Conservation (phyloP, 2,888 invertebrate genomes). For the Sphaerophoria taeniata region DNA sequence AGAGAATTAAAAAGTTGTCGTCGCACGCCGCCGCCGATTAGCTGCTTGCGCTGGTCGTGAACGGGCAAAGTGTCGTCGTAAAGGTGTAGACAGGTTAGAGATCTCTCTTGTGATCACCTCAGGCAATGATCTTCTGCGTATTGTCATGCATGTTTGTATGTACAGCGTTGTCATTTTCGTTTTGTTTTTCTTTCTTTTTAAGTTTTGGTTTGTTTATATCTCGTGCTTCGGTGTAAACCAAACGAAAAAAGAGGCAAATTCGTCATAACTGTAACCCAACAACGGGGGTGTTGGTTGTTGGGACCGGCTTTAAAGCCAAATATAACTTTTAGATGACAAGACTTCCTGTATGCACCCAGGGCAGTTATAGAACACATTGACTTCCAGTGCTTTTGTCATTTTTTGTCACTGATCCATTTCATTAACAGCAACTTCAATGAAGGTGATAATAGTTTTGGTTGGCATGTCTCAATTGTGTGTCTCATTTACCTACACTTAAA, state of each 20-base stretch:
- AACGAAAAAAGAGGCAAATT: slow-evolving; percentile 41
- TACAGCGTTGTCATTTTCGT: not conserved
- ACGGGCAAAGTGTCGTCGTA: slow-evolving; percentile 38
- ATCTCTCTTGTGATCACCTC: slow-evolving; percentile 56
- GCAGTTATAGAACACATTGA: slow-evolving; percentile 24
- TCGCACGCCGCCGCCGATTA: slow-evolving; percentile 3
- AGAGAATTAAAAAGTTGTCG: slow-evolving; percentile 23
- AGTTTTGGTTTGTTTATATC: slow-evolving; percentile 58
- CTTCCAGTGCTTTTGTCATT: slow-evolving; percentile 34
- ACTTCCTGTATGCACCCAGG: slow-evolving; percentile 65
- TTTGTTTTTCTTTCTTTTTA: slow-evolving; percentile 44
- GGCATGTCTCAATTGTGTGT: not conserved
- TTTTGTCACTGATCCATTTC: slow-evolving; percentile 35
- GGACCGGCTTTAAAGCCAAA: slow-evolving; percentile 44
- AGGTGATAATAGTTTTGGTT: slow-evolving; percentile 55
- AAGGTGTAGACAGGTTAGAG: slow-evolving; percentile 68
- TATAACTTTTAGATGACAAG: slow-evolving; percentile 23
- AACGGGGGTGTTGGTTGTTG: slow-evolving; percentile 34
- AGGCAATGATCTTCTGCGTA: slow-evolving; percentile 64
- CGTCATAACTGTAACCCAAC: slow-evolving; percentile 14
- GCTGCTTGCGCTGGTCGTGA: slow-evolving; percentile 48
- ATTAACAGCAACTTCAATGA: not conserved
- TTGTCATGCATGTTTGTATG: slow-evolving; percentile 22
- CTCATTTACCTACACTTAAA: not conserved
- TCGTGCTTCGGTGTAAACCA: slow-evolving; percentile 9